phyloP scores from a whole-genome alignment of 2,113 vertebrate genomes.

The Benitochromis conjunctus region DNA sequence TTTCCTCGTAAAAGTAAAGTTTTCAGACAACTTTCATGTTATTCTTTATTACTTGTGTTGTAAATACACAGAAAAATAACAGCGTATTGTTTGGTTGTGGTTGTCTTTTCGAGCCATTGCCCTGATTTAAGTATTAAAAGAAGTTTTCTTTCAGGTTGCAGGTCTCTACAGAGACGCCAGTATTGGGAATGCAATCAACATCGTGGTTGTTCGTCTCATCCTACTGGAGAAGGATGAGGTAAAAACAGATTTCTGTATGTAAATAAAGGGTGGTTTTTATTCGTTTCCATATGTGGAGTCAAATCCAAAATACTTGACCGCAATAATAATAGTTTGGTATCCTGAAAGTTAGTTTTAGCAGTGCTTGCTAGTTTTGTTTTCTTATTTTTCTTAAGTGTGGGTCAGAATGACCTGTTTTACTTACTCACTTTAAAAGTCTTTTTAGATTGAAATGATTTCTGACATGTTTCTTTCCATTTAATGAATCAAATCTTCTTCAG shows the following conservation, averaged over 20 bases:
- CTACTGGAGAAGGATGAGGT: slow-evolving; percentile 92
- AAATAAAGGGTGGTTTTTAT: background rate
- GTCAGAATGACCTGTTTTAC: background rate
- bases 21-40: too few relatives aligned
- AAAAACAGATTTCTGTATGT: slow-evolving; percentile 1
- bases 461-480: background rate
- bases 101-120: background rate
- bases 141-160: slow-evolving; percentile 78
- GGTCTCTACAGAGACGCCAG: slow-evolving; percentile 89
- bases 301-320: background rate
- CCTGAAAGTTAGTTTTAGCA: background rate
- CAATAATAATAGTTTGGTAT: background rate
- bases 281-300: background rate
- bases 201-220: slow-evolving; percentile 89
- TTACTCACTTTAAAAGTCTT: background rate
- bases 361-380: background rate
- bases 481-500: background rate
- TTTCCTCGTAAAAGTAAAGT: background rate
- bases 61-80: background rate
- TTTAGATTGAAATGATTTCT: background rate
- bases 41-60: background rate
- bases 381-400: background rate
- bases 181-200: slow-evolving; percentile 93
- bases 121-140: background rate
- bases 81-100: background rate